Evolutionary conservation across 1,140 invertebrate species (phyloP).

Genomic region (Polyergus mexicanus): DNA sequence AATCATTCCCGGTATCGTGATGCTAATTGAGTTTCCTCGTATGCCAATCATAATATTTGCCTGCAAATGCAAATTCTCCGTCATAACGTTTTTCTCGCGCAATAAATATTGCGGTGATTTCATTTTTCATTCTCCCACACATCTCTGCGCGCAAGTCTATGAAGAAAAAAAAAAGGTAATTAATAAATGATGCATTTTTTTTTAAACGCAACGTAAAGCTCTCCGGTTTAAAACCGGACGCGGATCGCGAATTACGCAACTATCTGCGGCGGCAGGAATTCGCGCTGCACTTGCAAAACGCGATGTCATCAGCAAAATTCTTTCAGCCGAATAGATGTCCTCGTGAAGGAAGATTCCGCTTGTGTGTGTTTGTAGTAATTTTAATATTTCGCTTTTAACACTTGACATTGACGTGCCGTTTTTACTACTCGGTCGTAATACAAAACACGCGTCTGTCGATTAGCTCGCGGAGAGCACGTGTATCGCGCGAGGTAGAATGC

Average conservation of each 20-base stretch:
- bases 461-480: not conserved
- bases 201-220: not conserved
- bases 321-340: not conserved
- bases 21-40: not conserved
- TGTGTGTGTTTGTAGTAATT: not conserved
- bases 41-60: not conserved
- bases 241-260: conserved; percentile 47
- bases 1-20: not conserved
- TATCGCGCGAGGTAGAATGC: not conserved
- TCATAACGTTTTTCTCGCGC: not conserved
- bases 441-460: not conserved
- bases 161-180: conserved; percentile 8
- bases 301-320: conserved; percentile 57
- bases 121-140: not conserved
- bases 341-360: conserved; percentile 27
- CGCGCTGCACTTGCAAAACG: conserved; percentile 51
- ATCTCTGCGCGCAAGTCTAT: not conserved
- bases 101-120: not conserved
- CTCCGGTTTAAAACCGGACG: conserved; percentile 25
- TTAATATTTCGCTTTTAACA: not conserved
- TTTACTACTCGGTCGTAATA: conserved; percentile 9
- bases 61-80: not conserved
- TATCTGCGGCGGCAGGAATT: conserved; percentile 39
- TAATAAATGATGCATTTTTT: not conserved
- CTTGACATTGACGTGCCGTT: not conserved